Conservation (phyloP, 2,113 vertebrate genomes). For the Phaethon lepturus region DNA sequence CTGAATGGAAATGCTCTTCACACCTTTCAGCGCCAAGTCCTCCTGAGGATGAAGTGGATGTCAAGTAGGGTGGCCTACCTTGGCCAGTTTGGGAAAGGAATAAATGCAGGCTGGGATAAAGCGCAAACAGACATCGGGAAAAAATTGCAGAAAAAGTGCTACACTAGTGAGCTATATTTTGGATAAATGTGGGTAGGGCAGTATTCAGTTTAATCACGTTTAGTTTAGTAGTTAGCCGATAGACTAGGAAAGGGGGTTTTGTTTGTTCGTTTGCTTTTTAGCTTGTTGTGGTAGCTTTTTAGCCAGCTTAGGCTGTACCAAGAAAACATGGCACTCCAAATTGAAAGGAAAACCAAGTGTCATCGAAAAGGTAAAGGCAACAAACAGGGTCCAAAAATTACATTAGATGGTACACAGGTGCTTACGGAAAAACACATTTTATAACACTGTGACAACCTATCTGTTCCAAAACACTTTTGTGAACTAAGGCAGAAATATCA, state of each 20-base stretch:
- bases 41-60: not conserved
- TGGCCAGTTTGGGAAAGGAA: not conserved
- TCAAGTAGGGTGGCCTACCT: not conserved
- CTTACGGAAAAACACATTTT: not conserved
- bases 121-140: not conserved
- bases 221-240: not conserved
- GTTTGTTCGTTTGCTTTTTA: not conserved
- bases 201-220: not conserved
- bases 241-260: not conserved
- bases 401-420: not conserved
- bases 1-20: not conserved
- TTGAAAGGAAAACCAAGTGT: not conserved
- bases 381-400: not conserved
- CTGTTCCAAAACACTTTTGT: not conserved
- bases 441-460: not conserved
- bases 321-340: not conserved
- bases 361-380: not conserved
- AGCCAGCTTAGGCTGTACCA: not conserved
- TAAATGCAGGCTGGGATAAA: not conserved
- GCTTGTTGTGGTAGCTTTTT: not conserved
- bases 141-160: not conserved
- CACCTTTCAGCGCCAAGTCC: not conserved
- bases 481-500: not conserved
- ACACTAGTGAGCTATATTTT: not conserved
- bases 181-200: not conserved